These are phyloP conservation scores for Camelus dromedarius DNA, from an alignment of 2,113 vertebrate species.

Conservation along the genomic window DNA sequence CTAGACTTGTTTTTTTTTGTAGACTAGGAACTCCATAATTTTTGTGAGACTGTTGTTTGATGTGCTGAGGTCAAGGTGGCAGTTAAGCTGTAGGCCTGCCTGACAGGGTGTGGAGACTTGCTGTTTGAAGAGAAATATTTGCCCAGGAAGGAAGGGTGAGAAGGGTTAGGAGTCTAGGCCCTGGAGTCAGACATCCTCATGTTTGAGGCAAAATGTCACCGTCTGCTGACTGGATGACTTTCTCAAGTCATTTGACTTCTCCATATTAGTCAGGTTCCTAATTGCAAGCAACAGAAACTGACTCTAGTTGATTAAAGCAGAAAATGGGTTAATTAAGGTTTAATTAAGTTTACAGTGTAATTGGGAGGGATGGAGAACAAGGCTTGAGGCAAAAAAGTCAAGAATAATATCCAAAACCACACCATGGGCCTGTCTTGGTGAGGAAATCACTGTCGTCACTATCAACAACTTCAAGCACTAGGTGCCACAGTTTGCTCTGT, in stretches of 20 bases:
- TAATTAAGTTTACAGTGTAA: not conserved
- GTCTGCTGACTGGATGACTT: constrained; percentile 1
- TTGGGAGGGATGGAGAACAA: constrained; percentile 3
- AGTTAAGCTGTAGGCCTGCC: not conserved
- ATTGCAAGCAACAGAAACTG: constrained; percentile 43
- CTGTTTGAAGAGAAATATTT: constrained; percentile 15
- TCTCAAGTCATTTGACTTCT: not conserved
- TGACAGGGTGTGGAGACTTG: not conserved
- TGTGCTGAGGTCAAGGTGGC: not conserved
- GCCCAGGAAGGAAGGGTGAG: not conserved
- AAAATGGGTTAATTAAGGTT: not conserved
- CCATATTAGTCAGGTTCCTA: constrained; percentile 14
- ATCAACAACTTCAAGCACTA: not conserved
- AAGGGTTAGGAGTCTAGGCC: not conserved
- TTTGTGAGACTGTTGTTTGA: not conserved
- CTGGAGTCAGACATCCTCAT: not conserved
- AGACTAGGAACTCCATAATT: not conserved
- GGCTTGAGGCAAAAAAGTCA: not conserved
- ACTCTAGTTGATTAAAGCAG: constrained; percentile 23
- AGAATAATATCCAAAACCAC: not conserved
- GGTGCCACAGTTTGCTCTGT: not conserved
- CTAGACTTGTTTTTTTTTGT: not conserved
- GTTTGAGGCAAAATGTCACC: not conserved
- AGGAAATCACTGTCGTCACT: not conserved
- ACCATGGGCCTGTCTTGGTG: not conserved